Evolutionary conservation across 2,113 vertebrate species (phyloP).

Genomic region (Myotis yumanensis): DNA sequence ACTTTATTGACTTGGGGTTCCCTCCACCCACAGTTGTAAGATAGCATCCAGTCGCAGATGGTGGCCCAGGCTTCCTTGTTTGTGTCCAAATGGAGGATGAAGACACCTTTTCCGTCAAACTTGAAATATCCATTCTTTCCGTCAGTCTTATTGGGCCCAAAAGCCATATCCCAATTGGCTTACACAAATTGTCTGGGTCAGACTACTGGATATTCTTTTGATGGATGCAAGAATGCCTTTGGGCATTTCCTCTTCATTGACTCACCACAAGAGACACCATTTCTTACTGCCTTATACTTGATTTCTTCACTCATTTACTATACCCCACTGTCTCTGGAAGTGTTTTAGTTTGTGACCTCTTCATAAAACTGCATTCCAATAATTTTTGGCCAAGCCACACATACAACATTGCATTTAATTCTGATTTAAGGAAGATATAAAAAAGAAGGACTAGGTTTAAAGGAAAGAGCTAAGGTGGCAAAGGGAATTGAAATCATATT

Average conservation of each 20-base stretch:
- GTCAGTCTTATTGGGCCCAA: background rate
- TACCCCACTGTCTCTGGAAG: background rate
- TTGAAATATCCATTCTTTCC: background rate
- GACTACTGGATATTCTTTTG: background rate
- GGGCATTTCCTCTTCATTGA: background rate
- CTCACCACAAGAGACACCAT: background rate
- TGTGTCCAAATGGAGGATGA: background rate
- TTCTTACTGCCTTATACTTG: background rate
- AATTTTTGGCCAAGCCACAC: background rate
- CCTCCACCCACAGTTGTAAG: background rate
- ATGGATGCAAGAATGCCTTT: background rate
- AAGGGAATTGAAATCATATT: background rate
- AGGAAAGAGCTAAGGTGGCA: background rate
- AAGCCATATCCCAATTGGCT: background rate
- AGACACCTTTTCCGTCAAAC: background rate
- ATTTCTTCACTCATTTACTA: background rate
- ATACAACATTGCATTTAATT: background rate
- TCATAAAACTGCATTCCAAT: background rate
- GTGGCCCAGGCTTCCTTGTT: background rate
- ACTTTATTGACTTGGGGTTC: background rate
- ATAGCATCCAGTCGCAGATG: background rate
- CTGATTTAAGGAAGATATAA: constrained; percentile 27
- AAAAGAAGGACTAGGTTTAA: background rate
- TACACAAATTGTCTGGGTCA: background rate
- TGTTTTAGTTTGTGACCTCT: background rate